Conservation (phyloP, 1,140 invertebrate genomes). For the Solenopsis invicta region DNA sequence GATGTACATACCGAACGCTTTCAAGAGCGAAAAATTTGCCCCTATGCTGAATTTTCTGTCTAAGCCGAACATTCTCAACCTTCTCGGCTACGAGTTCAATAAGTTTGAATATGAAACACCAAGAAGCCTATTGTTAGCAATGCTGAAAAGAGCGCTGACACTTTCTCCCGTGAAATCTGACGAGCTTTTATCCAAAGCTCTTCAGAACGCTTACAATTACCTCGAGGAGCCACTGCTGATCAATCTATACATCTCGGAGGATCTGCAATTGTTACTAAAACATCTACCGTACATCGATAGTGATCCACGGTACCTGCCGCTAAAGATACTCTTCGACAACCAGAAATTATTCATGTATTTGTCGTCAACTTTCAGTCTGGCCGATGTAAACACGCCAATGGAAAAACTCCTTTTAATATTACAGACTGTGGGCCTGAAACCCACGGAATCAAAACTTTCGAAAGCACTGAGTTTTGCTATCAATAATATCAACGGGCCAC, state of each 20-base stretch:
- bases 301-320: conserved; percentile 55
- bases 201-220: conserved; percentile 25
- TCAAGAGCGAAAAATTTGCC: conserved; percentile 50
- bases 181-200: not conserved
- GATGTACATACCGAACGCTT: conserved; percentile 31
- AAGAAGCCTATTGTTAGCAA: conserved; percentile 24
- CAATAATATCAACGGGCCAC: conserved; percentile 33
- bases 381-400: not conserved
- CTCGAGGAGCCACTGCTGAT: conserved; percentile 58
- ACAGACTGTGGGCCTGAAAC: conserved; percentile 17
- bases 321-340: conserved; percentile 60
- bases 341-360: conserved; percentile 38
- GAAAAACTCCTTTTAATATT: conserved; percentile 42
- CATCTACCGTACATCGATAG: conserved; percentile 44
- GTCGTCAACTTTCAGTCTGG: conserved; percentile 39
- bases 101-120: conserved; percentile 58
- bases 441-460: not conserved
- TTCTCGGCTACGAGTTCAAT: conserved; percentile 53
- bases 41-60: conserved; percentile 55
- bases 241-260: conserved; percentile 45
- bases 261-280: conserved; percentile 34
- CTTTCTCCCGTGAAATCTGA: conserved; percentile 26
- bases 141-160: conserved; percentile 46
- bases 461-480: conserved; percentile 47
- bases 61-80: conserved; percentile 42